Conservation (phyloP, 2,797 vertebrate species). For the Harpagifer antarcticus region DNA sequence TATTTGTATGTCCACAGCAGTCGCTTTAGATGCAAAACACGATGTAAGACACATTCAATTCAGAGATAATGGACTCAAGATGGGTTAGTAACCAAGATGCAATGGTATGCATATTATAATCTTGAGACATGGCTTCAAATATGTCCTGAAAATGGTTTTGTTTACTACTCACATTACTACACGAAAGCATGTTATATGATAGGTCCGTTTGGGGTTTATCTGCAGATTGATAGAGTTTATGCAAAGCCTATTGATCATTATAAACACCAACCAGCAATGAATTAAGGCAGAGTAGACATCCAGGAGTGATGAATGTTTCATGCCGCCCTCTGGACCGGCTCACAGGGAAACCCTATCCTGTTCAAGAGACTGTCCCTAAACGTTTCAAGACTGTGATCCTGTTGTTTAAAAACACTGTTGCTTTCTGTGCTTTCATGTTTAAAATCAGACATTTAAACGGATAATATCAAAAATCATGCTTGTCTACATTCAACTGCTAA, state of each 20-base stretch:
- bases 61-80: background rate
- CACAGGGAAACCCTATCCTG: slow-evolving; percentile 18
- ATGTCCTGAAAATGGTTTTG: background rate
- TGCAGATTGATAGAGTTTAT: background rate
- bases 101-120: background rate
- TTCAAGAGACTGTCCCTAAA: background rate
- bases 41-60: background rate
- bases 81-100: background rate
- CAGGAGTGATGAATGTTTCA: slow-evolving; percentile 20
- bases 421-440: background rate
- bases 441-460: background rate
- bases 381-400: background rate
- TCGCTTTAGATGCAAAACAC: background rate
- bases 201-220: background rate
- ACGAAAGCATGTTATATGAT: background rate
- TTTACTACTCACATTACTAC: background rate
- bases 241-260: background rate
- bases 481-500: background rate
- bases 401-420: background rate
- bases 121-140: background rate
- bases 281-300: background rate
- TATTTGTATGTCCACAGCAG: background rate
- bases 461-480: background rate
- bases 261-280: slow-evolving; percentile 13
- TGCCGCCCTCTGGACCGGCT: slow-evolving; percentile 11